phyloP scores from a whole-genome alignment of 2,888 invertebrate genomes.

The Nezara viridula region DNA sequence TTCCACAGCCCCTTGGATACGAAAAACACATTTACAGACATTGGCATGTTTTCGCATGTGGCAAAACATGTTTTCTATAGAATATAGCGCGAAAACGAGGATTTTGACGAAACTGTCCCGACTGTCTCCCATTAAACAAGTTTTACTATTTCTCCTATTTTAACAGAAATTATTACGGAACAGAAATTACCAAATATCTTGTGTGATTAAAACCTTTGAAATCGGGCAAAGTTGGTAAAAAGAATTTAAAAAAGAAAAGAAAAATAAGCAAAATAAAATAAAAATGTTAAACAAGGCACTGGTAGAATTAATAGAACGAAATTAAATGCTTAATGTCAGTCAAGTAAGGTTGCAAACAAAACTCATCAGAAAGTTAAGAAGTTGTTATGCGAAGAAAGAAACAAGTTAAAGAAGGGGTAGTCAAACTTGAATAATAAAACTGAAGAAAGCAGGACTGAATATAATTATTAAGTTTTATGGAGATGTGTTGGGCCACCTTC shows the following conservation, averaged over 20 bases:
- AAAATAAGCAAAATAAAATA: neutral
- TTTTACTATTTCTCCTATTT: no score
- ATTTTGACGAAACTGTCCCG: no score
- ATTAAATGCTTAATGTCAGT: slow-evolving; percentile 46
- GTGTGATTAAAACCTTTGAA: neutral
- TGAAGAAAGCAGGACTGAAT: slow-evolving; percentile 45
- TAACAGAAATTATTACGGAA: no score
- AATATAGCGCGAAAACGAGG: no score
- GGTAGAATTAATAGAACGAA: slow-evolving; percentile 46
- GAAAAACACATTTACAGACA: no score
- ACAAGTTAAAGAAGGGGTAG: slow-evolving; percentile 42
- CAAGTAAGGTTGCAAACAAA: slow-evolving; percentile 47
- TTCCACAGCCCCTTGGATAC: no score
- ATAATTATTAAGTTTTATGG: slow-evolving; percentile 49
- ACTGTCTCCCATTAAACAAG: no score
- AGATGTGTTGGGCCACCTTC: slow-evolving; percentile 28
- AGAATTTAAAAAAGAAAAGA: neutral
- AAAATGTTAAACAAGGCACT: slow-evolving; percentile 44
- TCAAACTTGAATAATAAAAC: slow-evolving; percentile 51
- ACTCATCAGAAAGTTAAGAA: slow-evolving; percentile 51
- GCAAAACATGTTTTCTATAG: no score
- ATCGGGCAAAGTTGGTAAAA: neutral
- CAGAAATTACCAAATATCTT: no score
- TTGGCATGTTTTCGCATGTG: no score
- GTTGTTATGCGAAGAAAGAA: slow-evolving; percentile 48